phyloP scores from a whole-genome alignment of 2,797 vertebrate species.

The Hozukius guyotensis region DNA sequence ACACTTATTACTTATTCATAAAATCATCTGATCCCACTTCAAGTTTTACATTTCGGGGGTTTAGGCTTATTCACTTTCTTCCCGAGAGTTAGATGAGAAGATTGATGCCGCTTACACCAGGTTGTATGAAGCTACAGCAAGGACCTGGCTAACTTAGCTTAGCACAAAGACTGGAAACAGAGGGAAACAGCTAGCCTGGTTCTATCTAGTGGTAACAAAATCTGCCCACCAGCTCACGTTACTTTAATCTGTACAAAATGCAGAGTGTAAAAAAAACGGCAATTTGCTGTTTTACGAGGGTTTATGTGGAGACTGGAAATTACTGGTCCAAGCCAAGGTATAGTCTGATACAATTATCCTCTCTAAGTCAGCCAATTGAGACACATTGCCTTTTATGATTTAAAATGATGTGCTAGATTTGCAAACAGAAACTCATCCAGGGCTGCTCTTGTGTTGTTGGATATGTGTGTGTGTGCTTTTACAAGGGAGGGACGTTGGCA shows the following conservation, averaged over 20 bases:
- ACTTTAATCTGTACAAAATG: background rate
- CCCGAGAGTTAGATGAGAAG: background rate
- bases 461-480: background rate
- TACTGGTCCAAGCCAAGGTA: background rate
- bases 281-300: background rate
- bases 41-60: background rate
- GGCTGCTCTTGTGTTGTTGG: background rate
- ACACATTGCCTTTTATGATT: background rate
- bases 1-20: constrained; percentile 7
- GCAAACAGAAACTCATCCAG: background rate
- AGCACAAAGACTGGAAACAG: background rate
- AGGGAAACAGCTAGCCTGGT: background rate
- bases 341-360: background rate
- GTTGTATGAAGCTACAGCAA: background rate
- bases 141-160: background rate
- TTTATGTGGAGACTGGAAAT: background rate
- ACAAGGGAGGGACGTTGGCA: background rate
- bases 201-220: background rate
- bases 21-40: constrained; percentile 12
- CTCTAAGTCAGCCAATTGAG: background rate
- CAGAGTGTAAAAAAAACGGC: background rate
- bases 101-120: background rate
- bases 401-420: background rate
- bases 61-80: background rate
- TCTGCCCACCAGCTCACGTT: background rate